Evolutionary conservation across 1,140 invertebrate species (phyloP).

Genomic region (Lutraria rhynchaena): DNA sequence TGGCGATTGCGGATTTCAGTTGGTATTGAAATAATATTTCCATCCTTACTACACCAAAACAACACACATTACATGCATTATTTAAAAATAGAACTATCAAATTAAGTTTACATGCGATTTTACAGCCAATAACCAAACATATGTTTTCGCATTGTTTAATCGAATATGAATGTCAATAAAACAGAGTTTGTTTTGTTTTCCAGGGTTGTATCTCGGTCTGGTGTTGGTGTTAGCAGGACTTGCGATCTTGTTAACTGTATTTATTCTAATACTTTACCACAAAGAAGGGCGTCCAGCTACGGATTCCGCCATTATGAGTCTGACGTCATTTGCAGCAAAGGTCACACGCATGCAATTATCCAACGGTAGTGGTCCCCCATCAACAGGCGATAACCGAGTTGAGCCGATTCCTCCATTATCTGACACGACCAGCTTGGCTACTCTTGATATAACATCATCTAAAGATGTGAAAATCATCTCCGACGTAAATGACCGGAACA

Average conservation of each 20-base stretch:
- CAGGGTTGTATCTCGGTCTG: constrained; percentile 30
- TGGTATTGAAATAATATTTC: too few relatives aligned
- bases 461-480: background rate
- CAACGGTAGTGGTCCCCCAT: background rate
- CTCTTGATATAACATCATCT: background rate
- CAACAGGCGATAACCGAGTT: background rate
- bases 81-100: too few relatives aligned
- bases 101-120: too few relatives aligned
- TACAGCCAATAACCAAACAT: too few relatives aligned
- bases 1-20: too few relatives aligned
- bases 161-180: too few relatives aligned
- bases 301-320: background rate
- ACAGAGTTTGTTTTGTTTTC: too few relatives aligned
- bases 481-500: background rate
- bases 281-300: constrained; percentile 11
- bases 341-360: background rate
- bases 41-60: too few relatives aligned
- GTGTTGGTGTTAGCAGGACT: constrained; percentile 11
- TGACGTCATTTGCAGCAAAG: background rate
- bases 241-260: constrained; percentile 16
- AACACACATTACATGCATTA: too few relatives aligned
- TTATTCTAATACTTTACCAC: constrained; percentile 18
- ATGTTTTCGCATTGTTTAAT: too few relatives aligned
- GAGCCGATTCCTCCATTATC: constrained; percentile 1
- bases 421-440: background rate